Evolutionary conservation across 2,113 vertebrate species (phyloP), one percentile per base, ranked within the genome.

Genomic region (Emydocephalus ijimae): DNA sequence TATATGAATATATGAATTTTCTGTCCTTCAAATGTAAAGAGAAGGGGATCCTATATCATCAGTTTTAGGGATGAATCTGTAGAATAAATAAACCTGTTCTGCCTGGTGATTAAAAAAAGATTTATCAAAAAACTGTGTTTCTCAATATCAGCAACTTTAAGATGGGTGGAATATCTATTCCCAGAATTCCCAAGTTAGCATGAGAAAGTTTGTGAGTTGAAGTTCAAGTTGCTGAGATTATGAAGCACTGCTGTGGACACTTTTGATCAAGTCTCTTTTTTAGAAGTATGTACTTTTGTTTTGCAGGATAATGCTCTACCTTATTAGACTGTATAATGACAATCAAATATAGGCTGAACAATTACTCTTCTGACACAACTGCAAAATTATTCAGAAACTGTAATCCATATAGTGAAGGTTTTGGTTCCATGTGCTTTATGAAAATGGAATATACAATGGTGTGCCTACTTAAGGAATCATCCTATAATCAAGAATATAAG

Each of bases 391-490:
- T 89, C 45, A 56, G 52, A 85, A 91, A 50, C 14, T 89, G 56
- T 94, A 57, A 55, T 39, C 64, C 56, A 87, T 87, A 59, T 61
- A 52, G 14, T 87, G 43, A 89, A 56, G 50, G 24, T 48, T 50
- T 45, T 92, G 64, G 56, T 86, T 87, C n/a, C 56, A 87, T 91
- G 29, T 43, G 59, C 9, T 61, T 43, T 86, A 94, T 89, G 59
- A 86, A 92, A 91, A 93, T 91, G 23, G 21, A 85, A 87, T 74
- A 43, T 91, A 48, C 48, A 89, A 87, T 85, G 87, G 23, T n/a
- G 23, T 9, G 54, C 26, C 48, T 91, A 23, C 26, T 89, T 34
- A 91, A 86, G 21, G 81, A 92, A 81, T 86, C 34, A 69, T 92
- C 48, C 89, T 48, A 18, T 90, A 81, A 69, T 85, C 43, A 56